These are phyloP conservation scores for Melanogrammus aeglefinus DNA, from an alignment of 2,797 vertebrate genomes.

Conservation along the genomic window DNA sequence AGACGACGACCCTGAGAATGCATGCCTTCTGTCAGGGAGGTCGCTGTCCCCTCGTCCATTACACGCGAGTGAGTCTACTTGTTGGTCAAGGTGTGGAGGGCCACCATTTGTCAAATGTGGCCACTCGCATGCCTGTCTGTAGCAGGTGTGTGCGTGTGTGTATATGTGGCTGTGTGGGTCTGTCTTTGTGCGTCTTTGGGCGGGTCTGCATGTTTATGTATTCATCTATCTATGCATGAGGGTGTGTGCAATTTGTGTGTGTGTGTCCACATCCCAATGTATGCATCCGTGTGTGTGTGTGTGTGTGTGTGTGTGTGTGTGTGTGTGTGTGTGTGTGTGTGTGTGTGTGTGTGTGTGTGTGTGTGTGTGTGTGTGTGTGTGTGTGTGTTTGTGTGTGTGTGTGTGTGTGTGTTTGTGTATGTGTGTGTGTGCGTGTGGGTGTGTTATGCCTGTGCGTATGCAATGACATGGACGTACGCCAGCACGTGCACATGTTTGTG, in stretches of 20 bases:
- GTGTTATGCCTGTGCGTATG: background rate
- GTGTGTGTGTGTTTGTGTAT: background rate
- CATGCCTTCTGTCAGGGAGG: slow-evolving; percentile 44
- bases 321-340: background rate
- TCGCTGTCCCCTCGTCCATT: slow-evolving; percentile 26
- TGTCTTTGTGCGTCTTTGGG: background rate
- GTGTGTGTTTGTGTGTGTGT: background rate
- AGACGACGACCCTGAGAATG: slow-evolving; percentile 40
- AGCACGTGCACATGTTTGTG: background rate
- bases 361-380: background rate
- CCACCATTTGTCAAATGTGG: slow-evolving; percentile 4
- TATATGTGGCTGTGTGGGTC: background rate
- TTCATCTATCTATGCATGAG: no score
- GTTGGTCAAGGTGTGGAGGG: background rate
- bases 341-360: background rate
- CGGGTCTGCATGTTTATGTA: no score
- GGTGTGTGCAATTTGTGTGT: no score
- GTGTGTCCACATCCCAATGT: background rate
- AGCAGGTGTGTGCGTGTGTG: background rate
- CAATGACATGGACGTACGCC: background rate
- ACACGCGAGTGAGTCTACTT: background rate
- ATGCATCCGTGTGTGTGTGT: no score
- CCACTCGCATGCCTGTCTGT: background rate
- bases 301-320: no score
- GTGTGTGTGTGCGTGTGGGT: background rate